Conservation (phyloP, 1,140 invertebrate genomes). For the Tetragnatha versicolor region DNA sequence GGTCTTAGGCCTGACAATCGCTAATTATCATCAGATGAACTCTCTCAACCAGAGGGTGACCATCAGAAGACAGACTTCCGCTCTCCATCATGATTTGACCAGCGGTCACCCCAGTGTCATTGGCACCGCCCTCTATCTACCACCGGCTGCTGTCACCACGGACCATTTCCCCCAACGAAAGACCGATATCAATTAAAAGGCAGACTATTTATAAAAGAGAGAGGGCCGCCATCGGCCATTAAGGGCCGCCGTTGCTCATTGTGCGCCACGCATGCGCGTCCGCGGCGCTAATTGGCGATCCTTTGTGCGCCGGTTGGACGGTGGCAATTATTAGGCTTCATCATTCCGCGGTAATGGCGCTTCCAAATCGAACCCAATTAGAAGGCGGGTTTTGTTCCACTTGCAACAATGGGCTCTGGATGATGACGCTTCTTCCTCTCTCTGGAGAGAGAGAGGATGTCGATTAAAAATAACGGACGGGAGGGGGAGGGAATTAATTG, state of each 20-base stretch:
- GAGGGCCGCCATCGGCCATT: not conserved
- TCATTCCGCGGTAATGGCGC: constrained; percentile 33
- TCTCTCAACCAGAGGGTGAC: too few relatives aligned
- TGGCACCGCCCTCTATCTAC: not conserved
- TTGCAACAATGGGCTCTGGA: not conserved
- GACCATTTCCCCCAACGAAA: constrained; percentile 26
- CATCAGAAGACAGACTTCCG: too few relatives aligned
- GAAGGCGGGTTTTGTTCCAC: not conserved
- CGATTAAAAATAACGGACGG: constrained; percentile 32
- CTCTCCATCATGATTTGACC: too few relatives aligned
- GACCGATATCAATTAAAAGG: not conserved
- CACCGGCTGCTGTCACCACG: constrained; percentile 5
- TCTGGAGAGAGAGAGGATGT: not conserved
- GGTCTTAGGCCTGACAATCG: too few relatives aligned
- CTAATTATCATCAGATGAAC: too few relatives aligned
- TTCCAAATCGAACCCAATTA: constrained; percentile 38
- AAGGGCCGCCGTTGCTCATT: not conserved
- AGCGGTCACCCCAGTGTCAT: not conserved
- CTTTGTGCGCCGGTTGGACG: constrained; percentile 3
- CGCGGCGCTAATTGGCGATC: constrained; percentile 5
- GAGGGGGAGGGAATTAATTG: not conserved
- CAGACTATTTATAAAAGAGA: not conserved
- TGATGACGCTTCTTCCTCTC: constrained; percentile 12
- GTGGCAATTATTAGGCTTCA: constrained; percentile 35
- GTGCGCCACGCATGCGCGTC: constrained; percentile 26